Conservation (phyloP, 2,888 invertebrate species). For the Drosophila kuntzei region DNA sequence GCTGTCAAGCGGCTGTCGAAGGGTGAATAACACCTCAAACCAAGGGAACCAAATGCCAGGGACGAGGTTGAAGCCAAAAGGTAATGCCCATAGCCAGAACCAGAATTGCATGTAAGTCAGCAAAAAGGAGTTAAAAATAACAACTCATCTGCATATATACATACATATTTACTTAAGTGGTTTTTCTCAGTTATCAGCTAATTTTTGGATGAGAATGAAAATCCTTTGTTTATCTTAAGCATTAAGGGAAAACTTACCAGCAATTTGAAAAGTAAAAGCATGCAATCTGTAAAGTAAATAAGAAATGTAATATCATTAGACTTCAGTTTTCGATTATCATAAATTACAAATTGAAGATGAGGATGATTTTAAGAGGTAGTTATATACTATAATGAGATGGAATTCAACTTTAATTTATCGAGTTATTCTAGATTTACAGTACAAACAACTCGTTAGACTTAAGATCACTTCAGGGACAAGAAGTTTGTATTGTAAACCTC, state of each 20-base stretch:
- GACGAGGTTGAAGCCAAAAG: constrained; percentile 17
- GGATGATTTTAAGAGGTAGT: constrained; percentile 1
- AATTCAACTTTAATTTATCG: background rate
- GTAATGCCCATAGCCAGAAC: constrained; percentile 19
- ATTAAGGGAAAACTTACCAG: constrained; percentile 52
- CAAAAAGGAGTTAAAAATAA: constrained; percentile 3
- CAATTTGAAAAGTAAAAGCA: constrained; percentile 51
- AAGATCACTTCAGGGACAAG: constrained; percentile 20
- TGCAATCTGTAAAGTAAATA: constrained; percentile 60
- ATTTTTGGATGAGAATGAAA: constrained; percentile 27
- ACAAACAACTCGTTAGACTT: constrained; percentile 42
- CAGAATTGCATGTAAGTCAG: constrained; percentile 25
- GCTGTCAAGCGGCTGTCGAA: constrained; percentile 53
- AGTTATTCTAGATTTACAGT: constrained; percentile 7
- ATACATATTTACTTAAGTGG: constrained; percentile 42
- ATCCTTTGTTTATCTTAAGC: constrained; percentile 18
- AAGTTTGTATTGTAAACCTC: constrained; percentile 31
- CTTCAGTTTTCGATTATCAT: constrained; percentile 10
- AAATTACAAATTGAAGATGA: background rate
- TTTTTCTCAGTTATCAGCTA: constrained; percentile 48
- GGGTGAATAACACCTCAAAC: constrained; percentile 51
- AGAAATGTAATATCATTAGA: constrained; percentile 24
- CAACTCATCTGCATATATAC: constrained; percentile 39
- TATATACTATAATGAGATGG: background rate
- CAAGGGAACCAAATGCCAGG: background rate